A percentile compares a stretch with the other conserved stretches of the same genome.
Evolutionary conservation across 1,140 invertebrate species (phyloP).

Genomic region (Papilio polytes): DNA sequence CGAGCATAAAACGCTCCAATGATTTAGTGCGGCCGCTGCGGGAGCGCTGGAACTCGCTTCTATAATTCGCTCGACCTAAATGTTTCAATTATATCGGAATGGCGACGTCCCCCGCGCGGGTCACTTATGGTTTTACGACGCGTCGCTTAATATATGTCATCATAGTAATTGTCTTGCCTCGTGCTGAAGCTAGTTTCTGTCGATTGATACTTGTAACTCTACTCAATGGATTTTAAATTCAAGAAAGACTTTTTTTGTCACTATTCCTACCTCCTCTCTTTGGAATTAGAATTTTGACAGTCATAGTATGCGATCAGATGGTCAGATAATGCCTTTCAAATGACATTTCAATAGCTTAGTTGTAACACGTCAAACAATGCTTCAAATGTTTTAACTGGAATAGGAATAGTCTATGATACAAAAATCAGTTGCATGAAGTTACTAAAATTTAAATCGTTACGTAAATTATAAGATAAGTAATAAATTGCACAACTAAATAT

Average conservation of each 20-base stretch:
- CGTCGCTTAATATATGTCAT: slow-evolving; percentile 9
- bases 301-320: neutral
- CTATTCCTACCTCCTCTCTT: too few relatives aligned
- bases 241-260: neutral
- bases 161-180: neutral
- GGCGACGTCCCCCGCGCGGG: slow-evolving; percentile 5
- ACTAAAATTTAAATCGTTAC: too few relatives aligned
- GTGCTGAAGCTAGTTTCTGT: neutral
- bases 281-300: neutral
- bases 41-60: slow-evolving; percentile 22
- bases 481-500: neutral
- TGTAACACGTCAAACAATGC: neutral
- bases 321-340: neutral
- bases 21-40: slow-evolving; percentile 32
- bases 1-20: slow-evolving; percentile 34
- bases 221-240: neutral
- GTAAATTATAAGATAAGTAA: neutral
- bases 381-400: neutral
- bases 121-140: slow-evolving; percentile 11
- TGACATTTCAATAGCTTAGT: neutral
- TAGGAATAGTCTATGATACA: too few relatives aligned
- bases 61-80: slow-evolving; percentile 38
- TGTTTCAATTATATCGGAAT: slow-evolving; percentile 31
- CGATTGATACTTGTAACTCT: neutral
- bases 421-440: too few relatives aligned